These are phyloP conservation scores for Datnioides undecimradiatus DNA, from an alignment of 2,113 vertebrate genomes.

Conservation along the genomic window DNA sequence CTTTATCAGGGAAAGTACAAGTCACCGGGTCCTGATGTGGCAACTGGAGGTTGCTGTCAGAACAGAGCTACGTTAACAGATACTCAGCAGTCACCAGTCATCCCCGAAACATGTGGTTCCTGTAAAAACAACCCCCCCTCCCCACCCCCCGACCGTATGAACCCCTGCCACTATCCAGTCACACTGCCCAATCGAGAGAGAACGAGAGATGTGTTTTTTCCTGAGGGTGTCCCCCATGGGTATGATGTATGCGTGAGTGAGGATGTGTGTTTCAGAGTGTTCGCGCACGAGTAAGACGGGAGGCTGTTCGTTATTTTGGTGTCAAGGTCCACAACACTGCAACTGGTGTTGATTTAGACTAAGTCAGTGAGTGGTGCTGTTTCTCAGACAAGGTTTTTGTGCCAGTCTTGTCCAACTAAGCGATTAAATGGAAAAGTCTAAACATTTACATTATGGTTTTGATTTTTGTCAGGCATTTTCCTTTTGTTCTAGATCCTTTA, in stretches of 20 bases:
- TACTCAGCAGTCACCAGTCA: constrained; percentile 75
- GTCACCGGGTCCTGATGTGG: constrained; percentile 72
- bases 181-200: constrained; percentile 56
- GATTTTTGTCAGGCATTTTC: constrained; percentile 45
- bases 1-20: constrained; percentile 76
- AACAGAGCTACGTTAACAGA: constrained; percentile 71
- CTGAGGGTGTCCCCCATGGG: constrained; percentile 63
- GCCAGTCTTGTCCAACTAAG: constrained; percentile 32
- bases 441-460: constrained; percentile 57
- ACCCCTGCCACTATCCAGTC: constrained; percentile 61
- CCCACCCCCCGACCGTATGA: constrained; percentile 12
- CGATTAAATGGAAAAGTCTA: constrained; percentile 49
- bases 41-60: constrained; percentile 71
- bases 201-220: constrained; percentile 78
- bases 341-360: constrained; percentile 65
- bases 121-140: constrained; percentile 75
- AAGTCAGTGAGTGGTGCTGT: constrained; percentile 11
- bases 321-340: constrained; percentile 55
- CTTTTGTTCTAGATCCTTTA: constrained; percentile 43
- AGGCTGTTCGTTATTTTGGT: constrained; percentile 60
- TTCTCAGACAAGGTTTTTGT: constrained; percentile 29
- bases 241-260: constrained; percentile 56
- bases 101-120: constrained; percentile 79
- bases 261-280: constrained; percentile 29
- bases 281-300: constrained; percentile 50